Base-by-base conservation (phyloP, 2,113 vertebrate species). In the Xiphophorus couchianus region DNA sequence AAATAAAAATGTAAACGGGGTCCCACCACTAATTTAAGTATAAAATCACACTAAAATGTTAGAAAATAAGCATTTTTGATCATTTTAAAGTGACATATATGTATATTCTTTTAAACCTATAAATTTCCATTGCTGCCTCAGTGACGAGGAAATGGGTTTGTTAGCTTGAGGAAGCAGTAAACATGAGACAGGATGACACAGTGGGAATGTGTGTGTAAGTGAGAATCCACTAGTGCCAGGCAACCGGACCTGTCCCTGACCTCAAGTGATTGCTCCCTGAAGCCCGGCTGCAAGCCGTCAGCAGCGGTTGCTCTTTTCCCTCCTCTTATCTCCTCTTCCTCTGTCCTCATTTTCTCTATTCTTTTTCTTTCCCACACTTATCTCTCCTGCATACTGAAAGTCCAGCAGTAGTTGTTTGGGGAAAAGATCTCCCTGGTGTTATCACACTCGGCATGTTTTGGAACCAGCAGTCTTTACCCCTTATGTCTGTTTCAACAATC, bases 201-300 rank as follows among this genome's bases (percentile, higher is more conserved):
- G 69, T 29, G 71, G 74, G 68, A 61, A 13, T 76, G 74, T 76
- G 69, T 66, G 75, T 39, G 25, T 51, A 3, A 35, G 62, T 15
- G 76, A 73, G 83, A 88, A 83, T 89, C 80, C 70, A 83, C 83
- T 44, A 81, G 83, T 77, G 75, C 90, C 80, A 76, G 78, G 83
- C 89, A 88, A 92, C 91, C 81, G 84, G 83, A 84, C 86, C 74
- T 71, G 84, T 86, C 87, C 84, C 84, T 88, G 88, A 88, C 80
- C 85, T 85, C 70, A 12, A 44, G 37, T 74, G 82, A 84, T 80
- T 80, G 69, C 77, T 76, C 69, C 74, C 71, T 62, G 71, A 73
- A 61, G 85, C 69, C 65, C 48, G 7, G 66, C 80, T 89, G 77
- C 74, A 12, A 81, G 78, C 75, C 35, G 30, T 87, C 77, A 70